Conservation (phyloP, 2,888 invertebrate genomes). For the Andrena flavipes region DNA sequence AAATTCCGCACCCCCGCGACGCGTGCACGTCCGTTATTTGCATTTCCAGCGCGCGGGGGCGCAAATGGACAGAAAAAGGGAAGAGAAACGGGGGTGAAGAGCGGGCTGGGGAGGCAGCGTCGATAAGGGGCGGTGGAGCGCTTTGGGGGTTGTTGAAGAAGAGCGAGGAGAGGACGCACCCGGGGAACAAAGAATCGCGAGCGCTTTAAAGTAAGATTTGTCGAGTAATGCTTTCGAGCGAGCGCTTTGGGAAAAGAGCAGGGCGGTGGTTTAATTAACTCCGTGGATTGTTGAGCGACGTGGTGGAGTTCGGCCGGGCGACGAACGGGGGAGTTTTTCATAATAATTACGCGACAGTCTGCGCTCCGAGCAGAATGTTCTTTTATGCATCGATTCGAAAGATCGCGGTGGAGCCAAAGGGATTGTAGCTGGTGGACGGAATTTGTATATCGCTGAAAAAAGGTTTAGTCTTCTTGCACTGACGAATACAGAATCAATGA, state of each 20-base stretch:
- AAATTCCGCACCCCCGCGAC: constrained; percentile 16
- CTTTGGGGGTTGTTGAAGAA: constrained; percentile 19
- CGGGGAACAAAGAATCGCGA: constrained; percentile 49
- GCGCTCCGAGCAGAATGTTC: neutral
- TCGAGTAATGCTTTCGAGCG: constrained; percentile 41
- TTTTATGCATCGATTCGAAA: constrained; percentile 8
- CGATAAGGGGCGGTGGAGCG: constrained; percentile 5
- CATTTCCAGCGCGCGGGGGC: constrained; percentile 14
- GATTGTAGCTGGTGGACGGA: neutral
- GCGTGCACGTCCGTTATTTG: constrained; percentile 41
- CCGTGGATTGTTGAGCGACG: constrained; percentile 14
- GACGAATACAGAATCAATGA: no score
- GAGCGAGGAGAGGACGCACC: neutral
- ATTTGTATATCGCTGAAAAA: neutral
- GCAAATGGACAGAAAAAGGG: neutral
- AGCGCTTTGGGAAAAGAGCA: constrained; percentile 43
- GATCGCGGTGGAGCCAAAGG: neutral
- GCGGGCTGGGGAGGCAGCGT: neutral
- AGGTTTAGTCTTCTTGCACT: neutral
- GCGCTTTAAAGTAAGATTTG: constrained; percentile 52
- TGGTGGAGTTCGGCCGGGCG: neutral
- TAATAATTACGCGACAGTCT: constrained; percentile 45
- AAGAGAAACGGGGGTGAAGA: neutral
- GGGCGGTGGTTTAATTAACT: constrained; percentile 49
- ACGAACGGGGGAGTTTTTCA: constrained; percentile 17